A percentile compares a stretch with the other conserved stretches of the same genome.
Evolutionary conservation across 2,888 invertebrate species (phyloP).

Genomic region (Aradus depressus): DNA sequence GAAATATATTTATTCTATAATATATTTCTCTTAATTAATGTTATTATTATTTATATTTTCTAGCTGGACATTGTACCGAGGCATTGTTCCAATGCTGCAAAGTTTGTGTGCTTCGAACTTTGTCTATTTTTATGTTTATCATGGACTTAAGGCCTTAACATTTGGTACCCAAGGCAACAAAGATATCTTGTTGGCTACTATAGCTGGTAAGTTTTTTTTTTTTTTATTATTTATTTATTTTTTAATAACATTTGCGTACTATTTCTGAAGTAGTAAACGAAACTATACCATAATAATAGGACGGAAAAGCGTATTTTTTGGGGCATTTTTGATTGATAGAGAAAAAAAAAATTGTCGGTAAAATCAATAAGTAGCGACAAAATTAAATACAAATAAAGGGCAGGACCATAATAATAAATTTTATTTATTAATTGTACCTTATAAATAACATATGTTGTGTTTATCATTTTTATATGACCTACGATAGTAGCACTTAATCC

Average conservation of each 20-base stretch:
- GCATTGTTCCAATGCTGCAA: constrained; percentile 69
- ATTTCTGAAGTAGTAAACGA: background rate
- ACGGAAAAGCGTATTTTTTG: background rate
- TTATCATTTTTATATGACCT: too few species aligned
- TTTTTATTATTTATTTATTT: constrained; percentile 7
- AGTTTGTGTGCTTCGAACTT: constrained; percentile 82
- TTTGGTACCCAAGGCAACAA: constrained; percentile 43
- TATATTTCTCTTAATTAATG: constrained; percentile 13
- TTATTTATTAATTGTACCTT: too few species aligned
- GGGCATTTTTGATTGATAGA: background rate
- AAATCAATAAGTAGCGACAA: too few species aligned
- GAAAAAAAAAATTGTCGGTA: background rate
- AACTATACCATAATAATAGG: background rate
- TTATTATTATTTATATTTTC: constrained; percentile 27
- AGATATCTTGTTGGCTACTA: constrained; percentile 63
- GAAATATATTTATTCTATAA: background rate
- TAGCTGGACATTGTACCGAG: constrained; percentile 59
- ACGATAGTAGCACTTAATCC: too few species aligned
- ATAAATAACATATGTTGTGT: too few species aligned
- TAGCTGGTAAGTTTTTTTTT: constrained; percentile 49
- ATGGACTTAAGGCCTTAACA: constrained; percentile 55
- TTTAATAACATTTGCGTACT: background rate
- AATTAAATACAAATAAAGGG: too few species aligned
- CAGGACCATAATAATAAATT: too few species aligned
- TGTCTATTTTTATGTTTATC: constrained; percentile 90